Conservation (phyloP, 2,888 invertebrate genomes). For the Didymodactylos carnosus region DNA sequence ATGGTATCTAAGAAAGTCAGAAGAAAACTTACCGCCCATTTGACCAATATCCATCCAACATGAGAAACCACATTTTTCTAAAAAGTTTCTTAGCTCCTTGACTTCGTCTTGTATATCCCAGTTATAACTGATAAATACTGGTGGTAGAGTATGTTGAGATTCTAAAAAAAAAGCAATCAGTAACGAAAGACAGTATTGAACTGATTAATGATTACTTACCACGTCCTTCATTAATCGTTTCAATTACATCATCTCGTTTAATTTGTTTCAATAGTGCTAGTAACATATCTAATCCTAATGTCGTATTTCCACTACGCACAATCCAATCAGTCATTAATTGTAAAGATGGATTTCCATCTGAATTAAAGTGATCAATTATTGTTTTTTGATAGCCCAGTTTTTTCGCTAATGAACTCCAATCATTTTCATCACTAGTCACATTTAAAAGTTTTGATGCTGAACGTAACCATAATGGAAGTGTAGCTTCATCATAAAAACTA, state of each 20-base stretch:
- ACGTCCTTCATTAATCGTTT: constrained; percentile 26
- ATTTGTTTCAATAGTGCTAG: constrained; percentile 32
- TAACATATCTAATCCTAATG: constrained; percentile 34
- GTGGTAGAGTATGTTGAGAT: not conserved
- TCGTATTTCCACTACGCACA: constrained; percentile 33
- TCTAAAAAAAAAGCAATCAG: not conserved
- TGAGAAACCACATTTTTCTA: constrained; percentile 32
- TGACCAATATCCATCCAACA: constrained; percentile 35
- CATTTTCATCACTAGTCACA: not conserved
- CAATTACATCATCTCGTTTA: constrained; percentile 27
- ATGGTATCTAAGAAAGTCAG: not conserved
- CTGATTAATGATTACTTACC: constrained; percentile 18
- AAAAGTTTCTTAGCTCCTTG: constrained; percentile 25
- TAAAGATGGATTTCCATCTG: constrained; percentile 32
- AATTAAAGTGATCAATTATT: constrained; percentile 28
- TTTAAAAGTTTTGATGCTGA: constrained; percentile 32
- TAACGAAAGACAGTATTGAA: not conserved
- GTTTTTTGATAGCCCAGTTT: constrained; percentile 30
- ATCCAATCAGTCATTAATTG: constrained; percentile 35
- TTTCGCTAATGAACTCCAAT: constrained; percentile 6
- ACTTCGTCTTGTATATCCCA: constrained; percentile 36
- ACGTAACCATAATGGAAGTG: constrained; percentile 32
- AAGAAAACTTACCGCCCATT: constrained; percentile 6
- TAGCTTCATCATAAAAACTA: constrained; percentile 15
- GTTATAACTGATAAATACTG: constrained; percentile 24